Evolutionary conservation across 2,113 vertebrate genomes (phyloP), one percentile per base, ranked within the genome.

Genomic region (Syngnathoides biaculeatus): DNA sequence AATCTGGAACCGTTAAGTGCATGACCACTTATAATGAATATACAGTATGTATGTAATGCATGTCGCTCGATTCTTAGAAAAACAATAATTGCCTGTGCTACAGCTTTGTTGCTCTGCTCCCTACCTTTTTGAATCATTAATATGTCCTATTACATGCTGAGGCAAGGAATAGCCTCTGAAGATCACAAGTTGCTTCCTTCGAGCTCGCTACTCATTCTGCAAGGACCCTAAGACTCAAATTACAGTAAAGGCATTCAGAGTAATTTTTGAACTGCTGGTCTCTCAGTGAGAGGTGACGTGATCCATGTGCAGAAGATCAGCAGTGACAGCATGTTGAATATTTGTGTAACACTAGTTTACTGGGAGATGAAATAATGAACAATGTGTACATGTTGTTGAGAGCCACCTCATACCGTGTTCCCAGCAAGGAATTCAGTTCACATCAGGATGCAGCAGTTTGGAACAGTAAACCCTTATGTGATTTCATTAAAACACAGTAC

Each of bases 51-150:
- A 22, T 42, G 10, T 40, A 42, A 1, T n/a, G 58, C 12, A 24
- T 7, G 59, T 15, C 38, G 43, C 0, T 19, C 13, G 15, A 42
- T 42, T 38, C 38, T 42, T 13, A 8, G 59, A 62, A 15, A 62
- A 39, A 56, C 55, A 56, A 15, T 43, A 62, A 62, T 62, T 43
- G 59, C 59, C 22, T 40, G 38, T 22, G 35, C 6, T 60, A 60
- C 11, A 39, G 58, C 4, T 61, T n/a, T 10, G 20, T 38, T 22
- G 13, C 38, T 60, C 6, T 40, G 59, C 38, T 40, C 38, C 12
- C 38, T 22, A 42, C 38, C 2, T 61, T 22, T 61, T 6, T 61
- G 38, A 61, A 61, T 61, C 38, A 61, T 14, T 61, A 61, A 40
- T 40, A 13, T 22, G 9, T 10, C 38, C n/a, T 11, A 61, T 61